These are phyloP conservation scores for Teleiodes luculella DNA, from an alignment of 2,888 invertebrate species.

Conservation along the genomic window DNA sequence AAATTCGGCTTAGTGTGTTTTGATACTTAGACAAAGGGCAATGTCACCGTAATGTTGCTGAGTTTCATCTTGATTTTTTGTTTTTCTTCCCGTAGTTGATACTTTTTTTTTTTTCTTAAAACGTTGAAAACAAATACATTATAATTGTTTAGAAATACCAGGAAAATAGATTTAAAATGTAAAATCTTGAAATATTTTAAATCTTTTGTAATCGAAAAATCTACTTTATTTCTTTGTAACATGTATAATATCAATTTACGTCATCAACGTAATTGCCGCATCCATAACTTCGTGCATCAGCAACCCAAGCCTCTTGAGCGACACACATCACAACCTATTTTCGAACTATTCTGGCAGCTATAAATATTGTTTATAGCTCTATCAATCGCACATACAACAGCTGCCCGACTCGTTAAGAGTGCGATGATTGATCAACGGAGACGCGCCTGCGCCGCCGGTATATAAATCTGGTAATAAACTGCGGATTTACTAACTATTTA, in stretches of 20 bases:
- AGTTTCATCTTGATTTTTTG: too few species aligned
- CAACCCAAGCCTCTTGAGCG: slow-evolving; percentile 38
- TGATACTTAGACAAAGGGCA: too few species aligned
- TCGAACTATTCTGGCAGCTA: slow-evolving; percentile 55
- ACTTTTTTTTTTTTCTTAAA: too few species aligned
- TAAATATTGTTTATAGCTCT: slow-evolving; percentile 74
- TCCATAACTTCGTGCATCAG: background rate
- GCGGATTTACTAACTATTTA: slow-evolving; percentile 35
- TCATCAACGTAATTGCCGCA: background rate
- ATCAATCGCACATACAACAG: slow-evolving; percentile 70
- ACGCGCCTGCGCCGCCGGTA: slow-evolving; percentile 30
- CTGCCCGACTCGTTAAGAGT: slow-evolving; percentile 68
- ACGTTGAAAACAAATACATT: too few species aligned
- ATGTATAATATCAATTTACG: background rate
- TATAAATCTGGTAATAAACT: slow-evolving; percentile 34
- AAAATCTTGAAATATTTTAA: too few species aligned
- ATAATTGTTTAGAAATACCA: too few species aligned
- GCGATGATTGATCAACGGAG: slow-evolving; percentile 70
- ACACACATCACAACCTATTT: slow-evolving; percentile 59
- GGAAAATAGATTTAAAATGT: too few species aligned
- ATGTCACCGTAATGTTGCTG: too few species aligned
- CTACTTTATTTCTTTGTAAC: too few species aligned
- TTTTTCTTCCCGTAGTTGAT: too few species aligned
- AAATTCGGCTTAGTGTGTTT: too few species aligned
- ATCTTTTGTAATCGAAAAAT: too few species aligned